phyloP scores from a whole-genome alignment of 1,140 invertebrate genomes.

The Drosophila sulfurigaster region DNA sequence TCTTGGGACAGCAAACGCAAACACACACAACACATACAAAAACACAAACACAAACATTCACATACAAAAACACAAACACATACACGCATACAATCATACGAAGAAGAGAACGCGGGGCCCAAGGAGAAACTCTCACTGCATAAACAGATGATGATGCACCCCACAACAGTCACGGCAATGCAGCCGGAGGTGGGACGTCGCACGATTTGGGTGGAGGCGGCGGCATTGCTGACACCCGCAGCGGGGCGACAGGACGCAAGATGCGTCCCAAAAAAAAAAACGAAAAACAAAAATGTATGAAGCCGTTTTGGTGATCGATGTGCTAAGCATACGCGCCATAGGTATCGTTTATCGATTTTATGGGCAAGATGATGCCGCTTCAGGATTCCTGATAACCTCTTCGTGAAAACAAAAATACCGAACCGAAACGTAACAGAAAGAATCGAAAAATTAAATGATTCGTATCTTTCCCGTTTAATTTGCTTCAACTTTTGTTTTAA shows the following conservation, averaged over 20 bases:
- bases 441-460: constrained; percentile 4
- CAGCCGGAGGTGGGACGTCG: not conserved
- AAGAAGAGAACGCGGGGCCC: constrained; percentile 10
- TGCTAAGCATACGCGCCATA: constrained; percentile 17
- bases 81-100: constrained; percentile 6
- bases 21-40: constrained; percentile 20
- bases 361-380: constrained; percentile 27
- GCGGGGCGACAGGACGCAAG: not conserved
- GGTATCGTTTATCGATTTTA: constrained; percentile 23
- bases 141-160: constrained; percentile 1
- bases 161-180: constrained; percentile 3
- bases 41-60: constrained; percentile 18
- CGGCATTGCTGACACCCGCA: constrained; percentile 1
- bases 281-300: no score
- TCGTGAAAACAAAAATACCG: not conserved
- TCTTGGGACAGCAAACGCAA: not conserved
- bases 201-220: not conserved
- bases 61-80: constrained; percentile 18
- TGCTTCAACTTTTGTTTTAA: constrained; percentile 13
- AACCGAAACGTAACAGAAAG: not conserved
- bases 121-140: constrained; percentile 6
- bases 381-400: constrained; percentile 20
- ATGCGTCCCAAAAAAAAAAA: not conserved
- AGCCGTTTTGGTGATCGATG: constrained; percentile 16
- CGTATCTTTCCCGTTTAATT: constrained; percentile 1